These are phyloP conservation scores for Resseliella maxima DNA, from an alignment of 2,888 invertebrate species.

Conservation along the genomic window DNA sequence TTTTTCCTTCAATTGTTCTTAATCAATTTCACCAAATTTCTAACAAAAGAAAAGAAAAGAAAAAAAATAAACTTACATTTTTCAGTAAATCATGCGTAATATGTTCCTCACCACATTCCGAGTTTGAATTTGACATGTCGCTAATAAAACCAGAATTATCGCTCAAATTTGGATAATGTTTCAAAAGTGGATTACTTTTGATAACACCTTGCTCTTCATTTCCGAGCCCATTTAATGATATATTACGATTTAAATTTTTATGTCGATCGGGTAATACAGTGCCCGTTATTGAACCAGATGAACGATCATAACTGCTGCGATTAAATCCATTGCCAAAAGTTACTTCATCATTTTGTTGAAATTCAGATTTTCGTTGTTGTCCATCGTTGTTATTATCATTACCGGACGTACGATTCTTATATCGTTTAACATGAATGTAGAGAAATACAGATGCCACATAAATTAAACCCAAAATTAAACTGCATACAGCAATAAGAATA, in stretches of 20 bases:
- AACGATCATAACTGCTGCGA: constrained; percentile 63
- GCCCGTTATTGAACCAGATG: constrained; percentile 59
- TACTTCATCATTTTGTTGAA: constrained; percentile 68
- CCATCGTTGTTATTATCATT: neutral
- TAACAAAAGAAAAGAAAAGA: neutral
- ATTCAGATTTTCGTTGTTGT: constrained; percentile 65
- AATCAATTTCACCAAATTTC: neutral
- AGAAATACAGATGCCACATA: constrained; percentile 88
- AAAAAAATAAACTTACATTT: constrained; percentile 64
- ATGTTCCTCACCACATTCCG: constrained; percentile 71
- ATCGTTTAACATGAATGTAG: constrained; percentile 81
- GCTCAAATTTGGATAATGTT: constrained; percentile 72
- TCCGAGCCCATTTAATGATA: constrained; percentile 57
- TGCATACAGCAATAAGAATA: constrained; percentile 84
- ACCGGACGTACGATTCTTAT: constrained; percentile 65
- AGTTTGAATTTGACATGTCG: constrained; percentile 74
- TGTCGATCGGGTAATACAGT: constrained; percentile 66
- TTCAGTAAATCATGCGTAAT: constrained; percentile 61
- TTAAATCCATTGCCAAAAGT: constrained; percentile 66
- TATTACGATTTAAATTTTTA: constrained; percentile 61
- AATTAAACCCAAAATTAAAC: constrained; percentile 85
- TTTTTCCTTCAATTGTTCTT: neutral
- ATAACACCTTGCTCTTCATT: constrained; percentile 77
- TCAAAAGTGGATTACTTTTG: constrained; percentile 81
- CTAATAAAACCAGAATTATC: constrained; percentile 69